These are phyloP conservation scores for Microcebus jonahi DNA, from an alignment of 2,113 vertebrate genomes.

Conservation along the genomic window DNA sequence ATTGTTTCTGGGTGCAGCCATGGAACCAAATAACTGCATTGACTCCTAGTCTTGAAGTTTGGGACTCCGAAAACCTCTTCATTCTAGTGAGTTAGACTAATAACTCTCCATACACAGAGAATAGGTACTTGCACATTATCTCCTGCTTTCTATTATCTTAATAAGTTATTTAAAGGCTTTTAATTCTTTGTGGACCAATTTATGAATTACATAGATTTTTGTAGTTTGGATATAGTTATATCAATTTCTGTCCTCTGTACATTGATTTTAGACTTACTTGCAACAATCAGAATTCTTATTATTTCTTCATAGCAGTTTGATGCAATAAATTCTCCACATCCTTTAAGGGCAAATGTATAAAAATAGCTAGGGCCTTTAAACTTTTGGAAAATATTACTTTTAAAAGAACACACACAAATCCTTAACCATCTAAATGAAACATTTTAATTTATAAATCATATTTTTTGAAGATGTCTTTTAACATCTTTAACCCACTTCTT, in stretches of 20 bases:
- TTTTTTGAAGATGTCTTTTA: slow-evolving; percentile 37
- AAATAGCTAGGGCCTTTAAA: slow-evolving; percentile 31
- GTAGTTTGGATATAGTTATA: neutral
- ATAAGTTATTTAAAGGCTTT: slow-evolving; percentile 37
- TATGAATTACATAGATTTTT: slow-evolving; percentile 9
- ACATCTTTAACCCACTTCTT: slow-evolving; percentile 14
- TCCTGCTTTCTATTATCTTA: neutral
- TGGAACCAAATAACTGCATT: neutral
- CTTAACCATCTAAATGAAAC: slow-evolving; percentile 42
- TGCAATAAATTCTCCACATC: slow-evolving; percentile 1
- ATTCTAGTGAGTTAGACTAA: slow-evolving; percentile 2
- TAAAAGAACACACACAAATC: neutral
- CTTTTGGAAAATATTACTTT: slow-evolving; percentile 38
- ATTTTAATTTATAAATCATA: slow-evolving; percentile 42
- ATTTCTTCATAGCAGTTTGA: slow-evolving; percentile 48
- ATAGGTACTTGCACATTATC: neutral
- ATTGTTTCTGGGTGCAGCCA: neutral
- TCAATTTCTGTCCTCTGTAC: neutral
- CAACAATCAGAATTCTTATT: slow-evolving; percentile 48
- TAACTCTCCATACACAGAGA: neutral
- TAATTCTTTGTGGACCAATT: neutral
- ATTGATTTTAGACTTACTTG: slow-evolving; percentile 43
- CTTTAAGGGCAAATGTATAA: slow-evolving; percentile 32
- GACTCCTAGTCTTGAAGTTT: neutral
- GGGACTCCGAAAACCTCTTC: neutral